Percentiles rank a stretch among this genome's conserved stretches.
Evolutionary conservation across 2,113 vertebrate genomes (phyloP).

Genomic region (Podilymbus podiceps): DNA sequence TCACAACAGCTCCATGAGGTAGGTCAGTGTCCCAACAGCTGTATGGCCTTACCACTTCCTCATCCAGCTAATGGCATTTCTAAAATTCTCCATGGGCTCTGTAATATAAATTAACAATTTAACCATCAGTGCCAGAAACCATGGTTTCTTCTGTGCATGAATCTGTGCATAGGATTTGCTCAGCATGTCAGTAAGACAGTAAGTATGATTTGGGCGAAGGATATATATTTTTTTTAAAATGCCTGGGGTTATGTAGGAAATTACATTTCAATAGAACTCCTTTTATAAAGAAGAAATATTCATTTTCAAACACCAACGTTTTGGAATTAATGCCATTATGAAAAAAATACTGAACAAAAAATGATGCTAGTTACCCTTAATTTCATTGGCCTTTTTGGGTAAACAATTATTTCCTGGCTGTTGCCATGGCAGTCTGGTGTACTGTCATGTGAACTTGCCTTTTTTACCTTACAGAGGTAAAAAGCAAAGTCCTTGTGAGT

Average conservation of each 20-base stretch:
- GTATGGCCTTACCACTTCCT: neutral
- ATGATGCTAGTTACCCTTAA: neutral
- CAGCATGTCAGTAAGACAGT: neutral
- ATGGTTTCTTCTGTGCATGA: neutral
- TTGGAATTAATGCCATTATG: neutral
- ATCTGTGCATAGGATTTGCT: neutral
- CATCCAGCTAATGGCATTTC: neutral
- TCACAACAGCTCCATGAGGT: neutral
- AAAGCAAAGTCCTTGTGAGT: neutral
- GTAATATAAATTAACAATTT: neutral
- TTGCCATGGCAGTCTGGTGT: neutral
- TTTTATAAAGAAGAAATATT: neutral
- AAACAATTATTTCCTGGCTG: neutral
- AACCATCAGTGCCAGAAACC: neutral
- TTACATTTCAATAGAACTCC: neutral
- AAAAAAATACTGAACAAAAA: neutral
- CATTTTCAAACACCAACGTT: neutral
- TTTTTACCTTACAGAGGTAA: neutral
- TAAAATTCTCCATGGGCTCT: neutral
- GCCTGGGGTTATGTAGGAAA: neutral
- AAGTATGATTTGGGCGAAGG: neutral
- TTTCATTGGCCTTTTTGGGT: neutral
- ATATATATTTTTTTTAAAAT: neutral
- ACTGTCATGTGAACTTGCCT: accelerated
- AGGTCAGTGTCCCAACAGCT: neutral